Conservation (phyloP, 2,888 invertebrate genomes). For the Euproctis similis region DNA sequence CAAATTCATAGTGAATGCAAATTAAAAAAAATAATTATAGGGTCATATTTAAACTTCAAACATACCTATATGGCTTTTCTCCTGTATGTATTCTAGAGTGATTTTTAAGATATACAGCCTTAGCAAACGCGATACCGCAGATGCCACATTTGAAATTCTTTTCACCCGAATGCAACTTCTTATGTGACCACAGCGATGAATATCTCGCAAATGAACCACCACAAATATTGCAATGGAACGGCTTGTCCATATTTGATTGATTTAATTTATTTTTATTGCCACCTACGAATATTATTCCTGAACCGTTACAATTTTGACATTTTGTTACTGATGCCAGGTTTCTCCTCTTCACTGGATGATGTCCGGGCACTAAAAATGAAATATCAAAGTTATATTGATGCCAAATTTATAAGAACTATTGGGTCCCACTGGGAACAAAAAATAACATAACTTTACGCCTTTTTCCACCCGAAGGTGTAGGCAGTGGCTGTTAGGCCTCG, state of each 20-base stretch:
- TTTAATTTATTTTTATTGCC: slow-evolving; percentile 78
- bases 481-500: no score
- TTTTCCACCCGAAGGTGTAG: no score
- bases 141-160: slow-evolving; percentile 93
- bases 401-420: no score
- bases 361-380: slow-evolving; percentile 69
- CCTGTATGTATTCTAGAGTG: slow-evolving; percentile 92
- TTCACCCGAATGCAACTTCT: slow-evolving; percentile 86
- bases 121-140: slow-evolving; percentile 91
- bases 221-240: slow-evolving; percentile 91
- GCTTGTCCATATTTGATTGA: slow-evolving; percentile 81
- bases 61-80: slow-evolving; percentile 69
- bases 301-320: slow-evolving; percentile 92
- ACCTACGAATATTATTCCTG: slow-evolving; percentile 88
- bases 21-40: no score
- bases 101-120: slow-evolving; percentile 92
- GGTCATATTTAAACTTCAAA: no score
- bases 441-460: no score
- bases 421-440: no score
- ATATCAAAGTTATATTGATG: no score
- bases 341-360: slow-evolving; percentile 89
- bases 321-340: slow-evolving; percentile 89
- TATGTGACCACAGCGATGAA: slow-evolving; percentile 92
- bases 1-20: no score
- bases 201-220: slow-evolving; percentile 89